Conservation (phyloP, 30 jellyfish, hydroid and myxozoan genomes). For the Cassiopea andromeda region DNA sequence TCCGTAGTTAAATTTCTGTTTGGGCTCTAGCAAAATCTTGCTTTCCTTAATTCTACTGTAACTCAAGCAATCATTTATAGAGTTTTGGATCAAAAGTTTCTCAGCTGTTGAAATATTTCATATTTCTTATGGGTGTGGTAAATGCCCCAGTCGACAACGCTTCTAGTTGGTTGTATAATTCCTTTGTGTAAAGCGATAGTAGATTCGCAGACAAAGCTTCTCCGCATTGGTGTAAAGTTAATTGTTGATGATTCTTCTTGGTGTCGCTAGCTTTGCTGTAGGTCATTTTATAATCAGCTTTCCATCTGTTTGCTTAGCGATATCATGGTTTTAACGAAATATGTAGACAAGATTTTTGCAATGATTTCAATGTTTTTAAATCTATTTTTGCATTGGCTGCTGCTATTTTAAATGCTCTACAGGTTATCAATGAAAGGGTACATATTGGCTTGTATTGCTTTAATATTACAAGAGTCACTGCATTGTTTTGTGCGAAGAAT, state of each 20-base stretch:
- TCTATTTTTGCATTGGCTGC: neutral
- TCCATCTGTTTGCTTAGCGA: slow-evolving; percentile 24
- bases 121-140: too few species aligned
- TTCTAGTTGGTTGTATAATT: neutral
- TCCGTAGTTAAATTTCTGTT: too few species aligned
- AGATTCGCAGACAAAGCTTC: neutral
- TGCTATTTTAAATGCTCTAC: neutral
- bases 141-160: neutral
- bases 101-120: too few species aligned
- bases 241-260: neutral
- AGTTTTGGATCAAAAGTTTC: too few species aligned
- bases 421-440: neutral
- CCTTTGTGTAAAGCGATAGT: neutral
- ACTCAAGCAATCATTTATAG: too few species aligned
- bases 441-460: neutral
- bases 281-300: slow-evolving; percentile 31
- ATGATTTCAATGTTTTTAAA: neutral
- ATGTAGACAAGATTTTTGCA: neutral
- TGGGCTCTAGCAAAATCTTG: too few species aligned
- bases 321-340: neutral
- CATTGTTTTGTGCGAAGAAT: neutral
- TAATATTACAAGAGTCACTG: neutral
- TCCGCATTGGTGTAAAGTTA: neutral
- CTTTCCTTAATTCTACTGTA: too few species aligned
- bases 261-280: slow-evolving; percentile 32